A percentile compares a stretch with the other conserved stretches of the same genome.
These are phyloP conservation scores for Acheta domesticus DNA, from an alignment of 2,888 invertebrate species.

Conservation along the genomic window DNA sequence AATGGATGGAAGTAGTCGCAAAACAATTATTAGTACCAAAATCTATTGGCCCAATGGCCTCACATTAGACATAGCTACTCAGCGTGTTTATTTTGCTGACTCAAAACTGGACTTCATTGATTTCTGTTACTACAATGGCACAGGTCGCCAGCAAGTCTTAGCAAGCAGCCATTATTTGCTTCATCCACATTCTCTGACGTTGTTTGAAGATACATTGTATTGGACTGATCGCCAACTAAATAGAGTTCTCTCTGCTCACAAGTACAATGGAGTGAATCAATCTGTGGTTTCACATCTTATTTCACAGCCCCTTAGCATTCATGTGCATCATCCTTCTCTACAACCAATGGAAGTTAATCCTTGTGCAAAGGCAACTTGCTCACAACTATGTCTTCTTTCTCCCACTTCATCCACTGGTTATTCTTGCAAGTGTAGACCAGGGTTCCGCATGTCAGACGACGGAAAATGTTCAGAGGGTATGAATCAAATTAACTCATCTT, in stretches of 20 bases:
- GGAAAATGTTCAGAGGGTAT: slow-evolving; percentile 66
- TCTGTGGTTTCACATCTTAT: slow-evolving; percentile 92
- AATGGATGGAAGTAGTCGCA: slow-evolving; percentile 88
- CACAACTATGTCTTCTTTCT: slow-evolving; percentile 88
- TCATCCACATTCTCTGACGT: slow-evolving; percentile 90
- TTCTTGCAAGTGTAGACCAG: slow-evolving; percentile 89
- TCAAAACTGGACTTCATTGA: slow-evolving; percentile 97
- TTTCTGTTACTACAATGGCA: slow-evolving; percentile 94
- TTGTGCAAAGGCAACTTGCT: slow-evolving; percentile 71
- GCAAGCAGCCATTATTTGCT: slow-evolving; percentile 87
- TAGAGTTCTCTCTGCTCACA: slow-evolving; percentile 84
- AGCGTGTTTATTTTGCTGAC: slow-evolving; percentile 94
- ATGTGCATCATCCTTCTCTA: slow-evolving; percentile 90
- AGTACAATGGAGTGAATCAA: slow-evolving; percentile 87
- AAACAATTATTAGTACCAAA: slow-evolving; percentile 83
- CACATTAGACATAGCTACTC: slow-evolving; percentile 90
- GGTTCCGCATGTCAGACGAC: slow-evolving; percentile 62
- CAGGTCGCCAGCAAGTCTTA: slow-evolving; percentile 81
- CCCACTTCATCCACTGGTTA: slow-evolving; percentile 67
- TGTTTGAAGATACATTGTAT: slow-evolving; percentile 94
- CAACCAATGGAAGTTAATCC: slow-evolving; percentile 77
- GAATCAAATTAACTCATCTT: not conserved
- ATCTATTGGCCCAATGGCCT: slow-evolving; percentile 98
- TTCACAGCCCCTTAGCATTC: slow-evolving; percentile 91
- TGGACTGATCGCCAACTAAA: slow-evolving; percentile 96